Evolutionary conservation across 1,140 invertebrate genomes (phyloP).

Genomic region (Colletes latitarsis): DNA sequence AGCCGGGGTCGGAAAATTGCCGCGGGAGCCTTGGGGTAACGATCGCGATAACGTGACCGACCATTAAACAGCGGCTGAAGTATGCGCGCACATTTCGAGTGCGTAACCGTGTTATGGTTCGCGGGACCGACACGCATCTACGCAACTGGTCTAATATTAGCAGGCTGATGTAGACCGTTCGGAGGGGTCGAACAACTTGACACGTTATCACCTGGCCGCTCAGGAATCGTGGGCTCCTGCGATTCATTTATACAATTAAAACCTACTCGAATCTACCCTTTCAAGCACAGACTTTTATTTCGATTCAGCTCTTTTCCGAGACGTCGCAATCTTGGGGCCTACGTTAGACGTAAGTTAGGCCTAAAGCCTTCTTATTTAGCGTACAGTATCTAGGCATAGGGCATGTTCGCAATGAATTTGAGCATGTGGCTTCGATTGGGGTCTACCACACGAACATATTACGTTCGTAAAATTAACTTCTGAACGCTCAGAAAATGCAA

Average conservation of each 20-base stretch:
- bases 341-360: too few relatives aligned
- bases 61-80: slow-evolving; percentile 60
- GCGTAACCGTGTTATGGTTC: slow-evolving; percentile 72
- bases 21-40: slow-evolving; percentile 48
- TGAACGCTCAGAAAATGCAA: too few relatives aligned
- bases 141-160: slow-evolving; percentile 70
- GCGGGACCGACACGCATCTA: slow-evolving; percentile 73
- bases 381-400: too few relatives aligned
- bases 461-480: too few relatives aligned
- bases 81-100: slow-evolving; percentile 65
- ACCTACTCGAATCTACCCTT: not conserved
- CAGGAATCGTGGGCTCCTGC: slow-evolving; percentile 32
- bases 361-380: too few relatives aligned
- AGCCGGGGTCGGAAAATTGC: slow-evolving; percentile 42
- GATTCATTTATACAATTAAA: not conserved
- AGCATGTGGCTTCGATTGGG: too few relatives aligned
- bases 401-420: too few relatives aligned
- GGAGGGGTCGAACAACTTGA: slow-evolving; percentile 54
- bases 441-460: too few relatives aligned
- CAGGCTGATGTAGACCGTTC: slow-evolving; percentile 58
- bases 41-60: slow-evolving; percentile 50
- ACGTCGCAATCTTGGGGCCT: too few relatives aligned
- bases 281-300: too few relatives aligned
- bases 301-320: too few relatives aligned
- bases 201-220: slow-evolving; percentile 72